Conservation (phyloP, 2,113 vertebrate genomes). For the Esox niger region DNA sequence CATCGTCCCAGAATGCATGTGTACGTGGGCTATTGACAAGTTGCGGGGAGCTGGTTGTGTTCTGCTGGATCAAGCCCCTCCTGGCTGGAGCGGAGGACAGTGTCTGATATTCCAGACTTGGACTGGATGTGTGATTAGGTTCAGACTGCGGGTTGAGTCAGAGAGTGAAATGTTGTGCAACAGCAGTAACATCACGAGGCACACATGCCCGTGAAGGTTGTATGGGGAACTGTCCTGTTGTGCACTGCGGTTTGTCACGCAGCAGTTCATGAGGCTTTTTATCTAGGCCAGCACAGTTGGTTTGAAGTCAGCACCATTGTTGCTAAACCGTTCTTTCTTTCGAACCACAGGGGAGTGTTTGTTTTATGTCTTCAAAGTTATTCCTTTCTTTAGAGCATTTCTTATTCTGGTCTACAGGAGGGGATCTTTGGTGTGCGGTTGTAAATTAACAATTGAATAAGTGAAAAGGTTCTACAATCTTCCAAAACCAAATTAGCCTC, state of each 20-base stretch:
- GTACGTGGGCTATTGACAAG: too few species aligned
- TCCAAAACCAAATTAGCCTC: too few species aligned
- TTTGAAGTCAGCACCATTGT: background rate
- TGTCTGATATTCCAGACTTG: background rate
- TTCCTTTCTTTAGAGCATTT: background rate
- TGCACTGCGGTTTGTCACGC: too few species aligned
- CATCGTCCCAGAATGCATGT: too few species aligned
- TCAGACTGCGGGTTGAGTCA: background rate
- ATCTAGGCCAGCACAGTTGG: background rate
- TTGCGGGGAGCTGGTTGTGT: too few species aligned
- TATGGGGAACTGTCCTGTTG: too few species aligned
- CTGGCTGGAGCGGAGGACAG: too few species aligned
- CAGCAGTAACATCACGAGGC: background rate
- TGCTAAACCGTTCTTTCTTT: background rate
- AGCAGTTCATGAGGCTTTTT: background rate
- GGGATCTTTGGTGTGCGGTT: background rate
- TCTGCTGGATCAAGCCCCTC: too few species aligned
- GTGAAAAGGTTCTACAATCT: too few species aligned
- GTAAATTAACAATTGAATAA: too few species aligned
- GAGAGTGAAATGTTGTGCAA: background rate
- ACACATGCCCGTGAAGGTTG: too few species aligned
- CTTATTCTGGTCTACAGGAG: background rate
- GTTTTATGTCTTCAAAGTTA: background rate
- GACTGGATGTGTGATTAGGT: background rate
- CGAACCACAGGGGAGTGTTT: background rate